These are phyloP conservation scores for Ectropis grisescens DNA, from an alignment of 1,140 invertebrate genomes.

Conservation along the genomic window DNA sequence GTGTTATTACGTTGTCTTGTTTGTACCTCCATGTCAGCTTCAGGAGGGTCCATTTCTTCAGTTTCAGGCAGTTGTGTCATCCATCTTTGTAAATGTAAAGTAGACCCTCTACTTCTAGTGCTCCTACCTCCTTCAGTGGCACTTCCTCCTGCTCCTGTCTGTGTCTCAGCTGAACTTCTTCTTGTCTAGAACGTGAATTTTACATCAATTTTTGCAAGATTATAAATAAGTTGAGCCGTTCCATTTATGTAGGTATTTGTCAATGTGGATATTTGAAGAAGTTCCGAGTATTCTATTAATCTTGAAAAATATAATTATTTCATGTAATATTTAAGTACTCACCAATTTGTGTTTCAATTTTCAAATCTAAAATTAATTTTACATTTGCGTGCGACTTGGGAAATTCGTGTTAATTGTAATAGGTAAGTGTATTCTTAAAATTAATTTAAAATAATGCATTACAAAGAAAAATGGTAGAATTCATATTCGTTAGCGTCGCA, in stretches of 20 bases:
- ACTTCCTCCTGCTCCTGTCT: slow-evolving; percentile 42
- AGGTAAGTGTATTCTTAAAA: too few species aligned
- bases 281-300: slow-evolving; percentile 1
- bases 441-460: slow-evolving; percentile 3
- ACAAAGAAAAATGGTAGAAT: slow-evolving; percentile 62
- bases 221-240: too few species aligned
- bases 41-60: slow-evolving; percentile 49
- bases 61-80: slow-evolving; percentile 74
- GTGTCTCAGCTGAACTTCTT: slow-evolving; percentile 54
- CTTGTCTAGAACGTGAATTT: slow-evolving; percentile 33
- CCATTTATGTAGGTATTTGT: too few species aligned
- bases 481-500: slow-evolving; percentile 40
- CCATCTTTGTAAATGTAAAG: slow-evolving; percentile 80
- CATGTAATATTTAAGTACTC: too few species aligned
- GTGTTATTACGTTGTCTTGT: too few species aligned
- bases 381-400: too few species aligned
- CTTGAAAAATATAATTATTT: too few species aligned
- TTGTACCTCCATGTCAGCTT: slow-evolving; percentile 57
- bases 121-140: slow-evolving; percentile 47
- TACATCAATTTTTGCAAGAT: too few species aligned
- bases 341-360: too few species aligned
- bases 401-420: too few species aligned
- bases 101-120: slow-evolving; percentile 70
- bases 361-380: too few species aligned
- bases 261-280: slow-evolving; percentile 22